Evolutionary conservation across 2,113 vertebrate genomes (phyloP).

Genomic region (Macquaria australasica): DNA sequence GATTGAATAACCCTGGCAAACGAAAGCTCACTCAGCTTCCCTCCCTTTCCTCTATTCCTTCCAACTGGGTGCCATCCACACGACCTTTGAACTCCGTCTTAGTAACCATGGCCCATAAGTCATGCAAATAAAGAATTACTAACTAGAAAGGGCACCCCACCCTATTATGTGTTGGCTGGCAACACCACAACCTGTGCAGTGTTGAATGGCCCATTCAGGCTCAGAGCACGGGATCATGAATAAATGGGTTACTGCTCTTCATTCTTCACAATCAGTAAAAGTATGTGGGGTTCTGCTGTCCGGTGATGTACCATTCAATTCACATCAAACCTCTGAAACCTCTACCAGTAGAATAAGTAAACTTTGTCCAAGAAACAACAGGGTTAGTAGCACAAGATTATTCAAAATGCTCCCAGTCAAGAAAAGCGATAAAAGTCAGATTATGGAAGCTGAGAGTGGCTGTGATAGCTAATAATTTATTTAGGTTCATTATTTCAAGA

Average conservation of each 20-base stretch:
- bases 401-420: not conserved
- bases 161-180: conserved; percentile 45
- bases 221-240: conserved; percentile 53
- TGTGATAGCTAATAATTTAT: not conserved
- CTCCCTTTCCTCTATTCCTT: conserved; percentile 33
- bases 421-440: not conserved
- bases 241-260: conserved; percentile 31
- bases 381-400: not conserved
- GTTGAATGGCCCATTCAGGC: conserved; percentile 56
- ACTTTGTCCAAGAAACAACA: not conserved
- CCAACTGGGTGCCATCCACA: conserved; percentile 71
- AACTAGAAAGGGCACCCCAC: conserved; percentile 25
- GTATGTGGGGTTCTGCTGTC: conserved; percentile 4
- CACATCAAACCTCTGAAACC: not conserved
- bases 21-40: not conserved
- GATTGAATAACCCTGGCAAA: conserved; percentile 58
- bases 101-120: conserved; percentile 30
- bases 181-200: not conserved
- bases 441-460: conserved; percentile 6
- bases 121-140: conserved; percentile 58
- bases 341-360: not conserved
- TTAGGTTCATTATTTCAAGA: not conserved
- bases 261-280: conserved; percentile 42
- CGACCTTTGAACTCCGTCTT: conserved; percentile 46
- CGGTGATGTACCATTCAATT: not conserved